phyloP scores from a whole-genome alignment of 1,140 invertebrate species.

The Anagrus nilaparvatae region DNA sequence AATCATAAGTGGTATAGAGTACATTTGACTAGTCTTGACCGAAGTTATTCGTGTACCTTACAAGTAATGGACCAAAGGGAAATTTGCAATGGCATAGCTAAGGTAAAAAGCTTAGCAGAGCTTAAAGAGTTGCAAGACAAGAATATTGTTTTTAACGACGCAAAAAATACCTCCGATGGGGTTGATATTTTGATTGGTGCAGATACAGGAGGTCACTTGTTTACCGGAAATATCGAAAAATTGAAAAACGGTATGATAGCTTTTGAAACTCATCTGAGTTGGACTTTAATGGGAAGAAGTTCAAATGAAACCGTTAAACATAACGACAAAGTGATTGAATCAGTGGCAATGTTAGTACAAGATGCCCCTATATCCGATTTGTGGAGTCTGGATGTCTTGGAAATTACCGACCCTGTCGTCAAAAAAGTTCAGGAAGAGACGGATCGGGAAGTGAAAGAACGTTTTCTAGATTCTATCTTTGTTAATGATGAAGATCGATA shows the following conservation, averaged over 20 bases:
- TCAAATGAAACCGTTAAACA: too few relatives aligned
- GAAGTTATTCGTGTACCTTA: conserved; percentile 13
- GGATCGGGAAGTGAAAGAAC: background rate
- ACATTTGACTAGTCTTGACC: background rate
- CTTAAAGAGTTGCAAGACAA: conserved; percentile 3
- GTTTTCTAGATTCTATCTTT: background rate
- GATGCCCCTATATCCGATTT: conserved; percentile 22
- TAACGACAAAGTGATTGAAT: too few relatives aligned
- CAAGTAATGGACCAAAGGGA: conserved; percentile 11
- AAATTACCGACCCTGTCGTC: conserved; percentile 28
- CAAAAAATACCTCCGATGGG: background rate
- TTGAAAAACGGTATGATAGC: conserved; percentile 17
- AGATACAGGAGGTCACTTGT: conserved; percentile 24
- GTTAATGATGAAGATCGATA: background rate
- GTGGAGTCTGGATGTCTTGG: conserved; percentile 33
- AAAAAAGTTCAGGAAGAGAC: conserved; percentile 15
- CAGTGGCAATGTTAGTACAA: conserved; percentile 17
- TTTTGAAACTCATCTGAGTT: conserved; percentile 25
- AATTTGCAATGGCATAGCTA: conserved; percentile 15
- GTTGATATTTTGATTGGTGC: conserved; percentile 23
- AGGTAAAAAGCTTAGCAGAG: background rate
- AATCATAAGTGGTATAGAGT: conserved; percentile 7
- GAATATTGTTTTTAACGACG: conserved; percentile 16
- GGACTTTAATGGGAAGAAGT: conserved; percentile 27
- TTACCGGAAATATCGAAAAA: conserved; percentile 19